These are phyloP conservation scores for Stenodera caucasica DNA, from an alignment of 2,888 invertebrate genomes.

Conservation along the genomic window DNA sequence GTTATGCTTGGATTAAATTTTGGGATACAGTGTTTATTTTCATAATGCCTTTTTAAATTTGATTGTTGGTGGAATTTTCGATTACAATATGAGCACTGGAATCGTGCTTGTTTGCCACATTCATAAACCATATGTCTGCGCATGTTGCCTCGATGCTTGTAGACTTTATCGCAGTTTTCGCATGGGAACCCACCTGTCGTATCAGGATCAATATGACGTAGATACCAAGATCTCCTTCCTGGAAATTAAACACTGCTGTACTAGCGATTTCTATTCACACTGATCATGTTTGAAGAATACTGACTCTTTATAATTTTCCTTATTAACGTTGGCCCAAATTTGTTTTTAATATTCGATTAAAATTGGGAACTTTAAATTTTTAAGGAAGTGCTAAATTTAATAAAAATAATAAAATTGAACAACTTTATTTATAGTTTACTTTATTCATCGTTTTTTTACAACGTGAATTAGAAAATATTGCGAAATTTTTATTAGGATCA, in stretches of 20 bases:
- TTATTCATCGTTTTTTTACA: slow-evolving; percentile 3
- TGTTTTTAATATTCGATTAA: neutral
- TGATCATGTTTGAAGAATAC: slow-evolving; percentile 25
- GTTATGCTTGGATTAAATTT: slow-evolving; percentile 48
- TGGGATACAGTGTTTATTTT: slow-evolving; percentile 48
- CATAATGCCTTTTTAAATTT: slow-evolving; percentile 55
- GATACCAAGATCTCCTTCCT: slow-evolving; percentile 49
- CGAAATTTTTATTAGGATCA: neutral
- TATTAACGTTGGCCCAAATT: slow-evolving; percentile 35
- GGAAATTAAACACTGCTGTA: slow-evolving; percentile 55
- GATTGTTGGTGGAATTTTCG: slow-evolving; percentile 62
- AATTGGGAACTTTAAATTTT: neutral
- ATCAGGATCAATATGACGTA: slow-evolving; percentile 45
- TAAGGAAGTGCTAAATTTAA: neutral
- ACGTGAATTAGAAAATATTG: neutral
- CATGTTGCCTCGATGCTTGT: slow-evolving; percentile 78
- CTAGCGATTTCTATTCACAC: slow-evolving; percentile 40
- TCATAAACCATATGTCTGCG: slow-evolving; percentile 72
- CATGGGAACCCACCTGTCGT: slow-evolving; percentile 56
- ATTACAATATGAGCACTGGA: slow-evolving; percentile 55
- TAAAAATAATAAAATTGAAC: neutral
- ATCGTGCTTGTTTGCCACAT: slow-evolving; percentile 55
- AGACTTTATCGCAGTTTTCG: slow-evolving; percentile 77
- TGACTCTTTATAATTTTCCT: neutral
- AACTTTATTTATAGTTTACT: neutral